These are phyloP conservation scores for Pocillopora verrucosa DNA, from an alignment of 64 coral and sea anemone species.

Conservation along the genomic window DNA sequence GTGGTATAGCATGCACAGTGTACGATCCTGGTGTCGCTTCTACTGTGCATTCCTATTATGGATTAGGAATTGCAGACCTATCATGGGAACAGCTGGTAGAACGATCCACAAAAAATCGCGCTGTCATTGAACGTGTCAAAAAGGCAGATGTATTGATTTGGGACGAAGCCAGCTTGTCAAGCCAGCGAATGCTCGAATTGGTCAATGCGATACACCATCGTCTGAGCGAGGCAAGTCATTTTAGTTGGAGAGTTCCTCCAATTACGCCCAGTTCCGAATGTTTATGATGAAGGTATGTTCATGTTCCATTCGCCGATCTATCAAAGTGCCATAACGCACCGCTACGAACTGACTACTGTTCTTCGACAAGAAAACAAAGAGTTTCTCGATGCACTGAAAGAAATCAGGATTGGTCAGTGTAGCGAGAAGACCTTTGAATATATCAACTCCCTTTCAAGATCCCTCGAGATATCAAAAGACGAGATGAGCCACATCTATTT, in stretches of 20 bases:
- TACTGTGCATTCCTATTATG: too few relatives aligned
- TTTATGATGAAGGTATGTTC: neutral
- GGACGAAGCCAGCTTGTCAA: conserved; percentile 41
- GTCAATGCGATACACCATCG: neutral
- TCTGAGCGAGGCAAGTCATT: neutral
- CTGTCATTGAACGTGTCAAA: neutral
- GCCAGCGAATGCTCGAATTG: conserved; percentile 16
- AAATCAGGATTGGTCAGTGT: neutral
- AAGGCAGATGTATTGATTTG: conserved; percentile 26
- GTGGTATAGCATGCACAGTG: too few relatives aligned
- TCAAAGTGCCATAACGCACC: neutral
- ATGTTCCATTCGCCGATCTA: neutral
- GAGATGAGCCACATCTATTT: too few relatives aligned
- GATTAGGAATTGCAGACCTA: too few relatives aligned
- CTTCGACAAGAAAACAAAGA: neutral
- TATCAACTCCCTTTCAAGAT: too few relatives aligned
- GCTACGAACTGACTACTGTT: neutral
- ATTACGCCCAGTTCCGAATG: neutral
- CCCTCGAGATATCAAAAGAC: too few relatives aligned
- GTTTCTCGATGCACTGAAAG: neutral
- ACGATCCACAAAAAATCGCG: neutral
- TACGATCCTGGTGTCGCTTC: too few relatives aligned
- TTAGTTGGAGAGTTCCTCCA: neutral
- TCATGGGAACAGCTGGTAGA: too few relatives aligned
- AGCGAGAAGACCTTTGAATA: too few relatives aligned